Evolutionary conservation across 1,140 invertebrate genomes (phyloP).

Genomic region (Hyles vespertilio): DNA sequence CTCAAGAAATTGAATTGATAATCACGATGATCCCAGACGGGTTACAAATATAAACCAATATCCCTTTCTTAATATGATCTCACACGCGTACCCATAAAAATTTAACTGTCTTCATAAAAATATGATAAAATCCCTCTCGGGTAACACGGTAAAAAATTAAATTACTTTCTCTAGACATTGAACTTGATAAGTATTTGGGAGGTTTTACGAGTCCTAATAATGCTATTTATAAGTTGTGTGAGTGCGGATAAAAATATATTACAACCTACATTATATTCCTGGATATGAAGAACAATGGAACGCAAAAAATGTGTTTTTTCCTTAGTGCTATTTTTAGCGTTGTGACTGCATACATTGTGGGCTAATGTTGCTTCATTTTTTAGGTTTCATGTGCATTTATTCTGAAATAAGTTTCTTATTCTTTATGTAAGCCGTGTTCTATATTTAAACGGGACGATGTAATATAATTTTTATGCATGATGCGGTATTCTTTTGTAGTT

Average conservation of each 20-base stretch:
- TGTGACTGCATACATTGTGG: too few species aligned
- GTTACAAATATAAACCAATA: too few species aligned
- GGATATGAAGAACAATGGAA: too few species aligned
- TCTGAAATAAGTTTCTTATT: too few species aligned
- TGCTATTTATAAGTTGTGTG: not conserved
- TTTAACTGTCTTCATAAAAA: conserved; percentile 13
- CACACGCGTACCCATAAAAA: conserved; percentile 11
- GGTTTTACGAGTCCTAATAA: not conserved
- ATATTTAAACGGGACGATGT: too few species aligned
- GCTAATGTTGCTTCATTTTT: too few species aligned
- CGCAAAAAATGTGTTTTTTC: too few species aligned
- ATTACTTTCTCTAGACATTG: conserved; percentile 9
- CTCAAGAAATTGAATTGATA: not conserved
- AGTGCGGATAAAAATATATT: not conserved
- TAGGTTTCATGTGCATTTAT: too few species aligned
- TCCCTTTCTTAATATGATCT: not conserved
- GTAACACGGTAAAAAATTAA: conserved; percentile 8
- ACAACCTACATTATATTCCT: not conserved
- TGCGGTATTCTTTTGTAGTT: too few species aligned
- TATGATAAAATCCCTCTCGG: conserved; percentile 9
- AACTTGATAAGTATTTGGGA: conserved; percentile 1
- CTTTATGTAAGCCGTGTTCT: too few species aligned
- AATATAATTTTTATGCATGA: too few species aligned
- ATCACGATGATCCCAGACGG: not conserved
- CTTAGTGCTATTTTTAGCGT: too few species aligned